phyloP scores from a whole-genome alignment of 2,888 invertebrate species.

The Hedychridium roseum region DNA sequence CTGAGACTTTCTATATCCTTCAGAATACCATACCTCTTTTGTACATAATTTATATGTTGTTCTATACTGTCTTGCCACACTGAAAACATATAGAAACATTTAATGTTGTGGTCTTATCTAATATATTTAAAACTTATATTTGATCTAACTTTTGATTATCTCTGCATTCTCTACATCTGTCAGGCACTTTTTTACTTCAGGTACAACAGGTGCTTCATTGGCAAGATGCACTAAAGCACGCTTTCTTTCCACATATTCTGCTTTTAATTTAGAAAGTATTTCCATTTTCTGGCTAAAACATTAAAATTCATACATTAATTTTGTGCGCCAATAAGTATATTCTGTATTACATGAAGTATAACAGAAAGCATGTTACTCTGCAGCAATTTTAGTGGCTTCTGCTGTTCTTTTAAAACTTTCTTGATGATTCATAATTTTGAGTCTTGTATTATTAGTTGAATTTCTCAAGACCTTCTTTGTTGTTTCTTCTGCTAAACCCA shows the following conservation, averaged over 20 bases:
- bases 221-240: slow-evolving; percentile 28
- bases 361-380: slow-evolving; percentile 16
- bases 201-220: slow-evolving; percentile 38
- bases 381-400: slow-evolving; percentile 9
- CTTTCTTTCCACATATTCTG: slow-evolving; percentile 40
- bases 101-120: slow-evolving; percentile 7
- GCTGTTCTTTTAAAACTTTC: slow-evolving; percentile 16
- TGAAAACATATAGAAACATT: slow-evolving; percentile 31
- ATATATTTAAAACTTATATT: slow-evolving; percentile 10
- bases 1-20: slow-evolving; percentile 31
- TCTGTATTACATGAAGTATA: neutral
- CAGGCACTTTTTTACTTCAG: slow-evolving; percentile 41
- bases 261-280: slow-evolving; percentile 29
- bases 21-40: slow-evolving; percentile 29
- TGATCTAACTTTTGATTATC: slow-evolving; percentile 43
- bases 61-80: slow-evolving; percentile 43
- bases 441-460: slow-evolving; percentile 5
- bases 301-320: slow-evolving; percentile 2
- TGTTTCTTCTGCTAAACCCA: slow-evolving; percentile 32
- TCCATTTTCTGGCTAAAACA: slow-evolving; percentile 37
- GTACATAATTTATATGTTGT: slow-evolving; percentile 23
- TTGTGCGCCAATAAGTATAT: neutral
- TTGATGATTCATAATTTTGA: slow-evolving; percentile 5
- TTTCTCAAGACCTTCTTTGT: slow-evolving; percentile 30
- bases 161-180: slow-evolving; percentile 40